Conservation (phyloP, 1,140 invertebrate species). For the Oedothorax gibbosus region DNA sequence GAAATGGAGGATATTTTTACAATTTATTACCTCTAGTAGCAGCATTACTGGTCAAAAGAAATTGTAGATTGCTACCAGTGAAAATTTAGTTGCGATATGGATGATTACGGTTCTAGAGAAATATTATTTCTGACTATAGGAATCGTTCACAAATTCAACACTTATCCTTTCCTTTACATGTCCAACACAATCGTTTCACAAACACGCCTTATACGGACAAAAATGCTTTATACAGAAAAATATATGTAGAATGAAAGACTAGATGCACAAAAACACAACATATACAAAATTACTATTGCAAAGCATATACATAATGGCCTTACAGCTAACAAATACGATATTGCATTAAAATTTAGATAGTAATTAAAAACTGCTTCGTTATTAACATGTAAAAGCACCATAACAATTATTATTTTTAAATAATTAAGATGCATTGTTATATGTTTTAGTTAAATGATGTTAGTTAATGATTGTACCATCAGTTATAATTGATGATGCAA, state of each 20-base stretch:
- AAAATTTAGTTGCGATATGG: conserved; percentile 46
- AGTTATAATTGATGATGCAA: too few species aligned
- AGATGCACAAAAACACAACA: too few species aligned
- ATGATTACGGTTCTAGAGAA: conserved; percentile 57
- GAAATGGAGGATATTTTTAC: conserved; percentile 46
- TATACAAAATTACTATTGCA: too few species aligned
- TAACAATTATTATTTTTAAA: too few species aligned
- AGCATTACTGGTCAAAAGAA: conserved; percentile 30
- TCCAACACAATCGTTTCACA: conserved; percentile 21
- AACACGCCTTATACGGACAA: conserved; percentile 15
- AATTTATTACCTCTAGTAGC: conserved; percentile 27
- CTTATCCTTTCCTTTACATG: not conserved
- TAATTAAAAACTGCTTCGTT: too few species aligned
- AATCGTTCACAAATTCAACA: conserved; percentile 57
- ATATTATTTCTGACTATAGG: conserved; percentile 36
- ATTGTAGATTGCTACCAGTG: conserved; percentile 47
- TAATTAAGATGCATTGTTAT: too few species aligned
- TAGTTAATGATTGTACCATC: too few species aligned
- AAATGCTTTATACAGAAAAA: not conserved
- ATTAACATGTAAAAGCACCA: too few species aligned
- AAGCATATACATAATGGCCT: too few species aligned
- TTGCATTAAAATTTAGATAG: too few species aligned
- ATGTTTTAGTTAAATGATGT: too few species aligned
- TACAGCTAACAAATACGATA: too few species aligned
- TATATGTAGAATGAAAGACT: not conserved